These are phyloP conservation scores for Aeoliscus strigatus DNA, from an alignment of 2,797 vertebrate species.

Conservation along the genomic window DNA sequence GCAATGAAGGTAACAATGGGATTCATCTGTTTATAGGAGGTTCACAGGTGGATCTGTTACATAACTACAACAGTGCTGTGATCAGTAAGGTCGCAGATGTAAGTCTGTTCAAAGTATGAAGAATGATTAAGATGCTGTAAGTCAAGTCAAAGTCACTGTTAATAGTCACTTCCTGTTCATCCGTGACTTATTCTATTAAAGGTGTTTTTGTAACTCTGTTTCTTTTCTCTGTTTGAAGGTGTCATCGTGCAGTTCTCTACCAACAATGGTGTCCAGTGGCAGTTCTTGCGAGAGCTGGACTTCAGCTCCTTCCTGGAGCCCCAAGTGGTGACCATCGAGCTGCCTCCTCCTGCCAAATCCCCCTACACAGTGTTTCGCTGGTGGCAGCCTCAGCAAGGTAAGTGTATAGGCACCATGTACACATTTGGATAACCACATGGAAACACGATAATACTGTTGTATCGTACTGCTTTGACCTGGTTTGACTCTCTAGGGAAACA, in stretches of 20 bases:
- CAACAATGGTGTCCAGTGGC: constrained; percentile 93
- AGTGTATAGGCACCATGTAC: neutral
- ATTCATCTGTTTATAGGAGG: constrained; percentile 24
- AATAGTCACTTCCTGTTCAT: neutral
- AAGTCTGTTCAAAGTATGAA: too few species aligned
- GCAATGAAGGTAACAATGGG: constrained; percentile 89
- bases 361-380: constrained; percentile 90
- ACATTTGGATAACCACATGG: neutral
- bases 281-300: constrained; percentile 89
- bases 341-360: constrained; percentile 89
- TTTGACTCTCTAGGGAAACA: constrained; percentile 83
- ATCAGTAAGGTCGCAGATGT: too few species aligned
- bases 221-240: constrained; percentile 66
- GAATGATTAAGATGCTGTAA: too few species aligned
- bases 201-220: neutral
- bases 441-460: neutral
- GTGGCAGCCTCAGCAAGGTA: constrained; percentile 98
- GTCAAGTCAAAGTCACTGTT: too few species aligned
- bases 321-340: constrained; percentile 91
- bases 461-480: neutral
- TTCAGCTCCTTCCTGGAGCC: constrained; percentile 92
- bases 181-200: too few species aligned
- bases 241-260: constrained; percentile 93
- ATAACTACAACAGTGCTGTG: too few species aligned
- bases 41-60: too few species aligned